Conservation (phyloP, 2,888 invertebrate genomes). For the Morinoia aosen region DNA sequence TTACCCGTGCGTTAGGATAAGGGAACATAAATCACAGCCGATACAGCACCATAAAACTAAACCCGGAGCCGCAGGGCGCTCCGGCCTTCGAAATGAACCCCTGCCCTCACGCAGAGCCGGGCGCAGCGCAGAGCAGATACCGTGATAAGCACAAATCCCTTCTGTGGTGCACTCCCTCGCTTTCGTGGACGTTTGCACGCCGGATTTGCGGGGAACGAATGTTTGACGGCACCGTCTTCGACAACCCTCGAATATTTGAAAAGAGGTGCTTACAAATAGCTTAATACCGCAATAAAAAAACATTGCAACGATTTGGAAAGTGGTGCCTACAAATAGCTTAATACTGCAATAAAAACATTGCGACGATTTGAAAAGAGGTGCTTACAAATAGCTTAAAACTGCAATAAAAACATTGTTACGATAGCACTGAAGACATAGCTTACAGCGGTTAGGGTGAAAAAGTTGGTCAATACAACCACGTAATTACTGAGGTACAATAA, state of each 20-base stretch:
- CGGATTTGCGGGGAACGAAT: background rate
- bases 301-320: too few relatives aligned
- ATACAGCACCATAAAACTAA: background rate
- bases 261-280: background rate
- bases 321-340: too few relatives aligned
- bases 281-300: too few relatives aligned
- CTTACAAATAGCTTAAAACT: too few relatives aligned
- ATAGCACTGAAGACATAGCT: too few relatives aligned
- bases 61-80: background rate
- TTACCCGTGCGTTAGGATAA: background rate
- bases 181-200: background rate
- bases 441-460: too few relatives aligned
- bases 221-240: background rate
- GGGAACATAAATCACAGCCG: background rate
- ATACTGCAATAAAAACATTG: too few relatives aligned
- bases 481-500: too few relatives aligned
- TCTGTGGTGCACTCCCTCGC: background rate
- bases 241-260: background rate
- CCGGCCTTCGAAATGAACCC: background rate
- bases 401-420: too few relatives aligned
- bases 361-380: too few relatives aligned
- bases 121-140: background rate
- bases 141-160: slow-evolving; percentile 1
- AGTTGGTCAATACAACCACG: too few relatives aligned
- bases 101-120: background rate